These are phyloP conservation scores for human (Homo sapiens) DNA, from an alignment of 2,113 vertebrate genomes.

Conservation along the genomic window DNA sequence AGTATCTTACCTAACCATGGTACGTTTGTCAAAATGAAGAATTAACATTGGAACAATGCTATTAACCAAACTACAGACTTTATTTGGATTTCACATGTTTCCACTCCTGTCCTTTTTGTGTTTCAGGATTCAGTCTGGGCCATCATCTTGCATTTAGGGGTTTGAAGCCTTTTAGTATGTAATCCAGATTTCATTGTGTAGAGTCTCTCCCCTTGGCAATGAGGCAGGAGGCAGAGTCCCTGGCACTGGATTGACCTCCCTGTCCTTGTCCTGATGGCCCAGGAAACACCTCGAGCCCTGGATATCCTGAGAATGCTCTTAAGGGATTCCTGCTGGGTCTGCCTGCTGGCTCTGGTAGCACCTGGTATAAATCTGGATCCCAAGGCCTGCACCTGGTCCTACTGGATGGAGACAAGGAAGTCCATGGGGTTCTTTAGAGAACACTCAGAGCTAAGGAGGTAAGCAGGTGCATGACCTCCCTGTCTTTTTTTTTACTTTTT, in stretches of 20 bases:
- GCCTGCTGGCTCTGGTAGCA: background rate
- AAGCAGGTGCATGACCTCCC: background rate
- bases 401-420: background rate
- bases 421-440: background rate
- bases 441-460: background rate
- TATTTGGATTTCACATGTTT: conserved; percentile 41
- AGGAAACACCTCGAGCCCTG: conserved; percentile 23
- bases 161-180: background rate
- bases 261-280: background rate
- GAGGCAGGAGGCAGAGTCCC: background rate
- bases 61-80: conserved; percentile 6
- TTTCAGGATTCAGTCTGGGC: background rate
- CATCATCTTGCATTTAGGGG: background rate
- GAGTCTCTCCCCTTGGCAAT: background rate
- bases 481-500: no score
- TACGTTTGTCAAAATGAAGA: background rate
- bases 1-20: background rate
- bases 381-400: background rate
- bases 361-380: background rate
- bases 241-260: background rate
- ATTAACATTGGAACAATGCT: background rate
- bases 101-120: background rate
- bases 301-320: conserved; percentile 30
- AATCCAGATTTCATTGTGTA: background rate
- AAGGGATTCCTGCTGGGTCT: background rate